Conservation (phyloP, 2,888 invertebrate genomes). For the Thalpophila matura region DNA sequence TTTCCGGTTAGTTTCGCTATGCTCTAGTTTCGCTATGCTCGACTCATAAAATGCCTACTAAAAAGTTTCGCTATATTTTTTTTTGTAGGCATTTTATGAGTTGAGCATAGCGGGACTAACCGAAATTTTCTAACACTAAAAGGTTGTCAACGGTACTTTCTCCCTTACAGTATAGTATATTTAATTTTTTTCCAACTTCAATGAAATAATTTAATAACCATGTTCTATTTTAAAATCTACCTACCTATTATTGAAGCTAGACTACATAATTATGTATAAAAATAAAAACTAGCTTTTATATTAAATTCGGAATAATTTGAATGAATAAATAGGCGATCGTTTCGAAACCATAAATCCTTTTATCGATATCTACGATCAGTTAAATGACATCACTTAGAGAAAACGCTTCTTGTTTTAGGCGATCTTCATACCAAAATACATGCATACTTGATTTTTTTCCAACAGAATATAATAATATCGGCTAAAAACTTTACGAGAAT, state of each 20-base stretch:
- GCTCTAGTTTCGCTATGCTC: no score
- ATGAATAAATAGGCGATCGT: slow-evolving; percentile 43
- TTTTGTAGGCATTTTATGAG: no score
- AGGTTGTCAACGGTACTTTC: no score
- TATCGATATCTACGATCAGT: slow-evolving; percentile 58
- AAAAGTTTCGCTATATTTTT: no score
- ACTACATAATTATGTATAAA: slow-evolving; percentile 33
- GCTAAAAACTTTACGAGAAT: neutral
- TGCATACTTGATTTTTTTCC: neutral
- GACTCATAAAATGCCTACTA: no score
- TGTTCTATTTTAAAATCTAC: neutral
- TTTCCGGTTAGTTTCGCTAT: no score
- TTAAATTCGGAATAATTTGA: slow-evolving; percentile 46
- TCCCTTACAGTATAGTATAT: no score
- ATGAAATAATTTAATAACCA: neutral
- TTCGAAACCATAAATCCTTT: slow-evolving; percentile 56
- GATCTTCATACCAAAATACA: slow-evolving; percentile 23
- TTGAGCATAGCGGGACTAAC: no score
- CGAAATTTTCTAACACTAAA: no score
- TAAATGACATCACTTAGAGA: slow-evolving; percentile 62
- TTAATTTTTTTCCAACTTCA: neutral
- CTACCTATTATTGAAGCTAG: slow-evolving; percentile 4
- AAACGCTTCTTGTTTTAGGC: slow-evolving; percentile 53
- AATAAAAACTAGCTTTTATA: slow-evolving; percentile 38
- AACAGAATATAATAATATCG: neutral